phyloP scores from a whole-genome alignment of 2,797 vertebrate species.

The Karalla daura region DNA sequence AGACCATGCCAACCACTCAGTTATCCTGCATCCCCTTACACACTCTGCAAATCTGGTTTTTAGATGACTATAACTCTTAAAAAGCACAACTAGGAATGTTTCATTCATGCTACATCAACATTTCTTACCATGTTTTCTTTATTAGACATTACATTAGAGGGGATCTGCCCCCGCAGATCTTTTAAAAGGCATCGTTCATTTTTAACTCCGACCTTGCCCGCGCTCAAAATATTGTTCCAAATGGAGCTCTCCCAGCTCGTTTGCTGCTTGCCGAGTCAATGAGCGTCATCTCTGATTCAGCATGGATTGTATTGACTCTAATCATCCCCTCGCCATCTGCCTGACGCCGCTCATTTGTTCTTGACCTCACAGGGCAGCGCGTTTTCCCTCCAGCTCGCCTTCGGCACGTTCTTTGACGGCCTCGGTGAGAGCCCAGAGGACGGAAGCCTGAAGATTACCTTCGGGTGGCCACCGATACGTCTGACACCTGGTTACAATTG shows the following conservation, averaged over 20 bases:
- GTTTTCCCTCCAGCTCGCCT: conserved; percentile 12
- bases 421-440: conserved; percentile 3
- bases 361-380: not conserved
- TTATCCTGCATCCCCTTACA: no score
- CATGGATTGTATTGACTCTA: conserved; percentile 19
- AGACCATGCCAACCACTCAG: no score
- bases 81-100: no score
- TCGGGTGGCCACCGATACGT: not conserved
- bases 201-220: not conserved
- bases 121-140: no score
- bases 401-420: not conserved
- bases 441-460: conserved; percentile 9
- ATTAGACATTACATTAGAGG: no score
- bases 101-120: no score
- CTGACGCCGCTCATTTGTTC: conserved; percentile 22
- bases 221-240: no score
- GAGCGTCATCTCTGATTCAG: conserved; percentile 19
- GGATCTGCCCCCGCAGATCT: no score
- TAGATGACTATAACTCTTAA: no score
- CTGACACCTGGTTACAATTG: not conserved
- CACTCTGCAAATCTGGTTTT: no score
- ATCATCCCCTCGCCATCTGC: conserved; percentile 25
- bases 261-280: not conserved
- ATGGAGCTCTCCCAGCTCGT: no score
- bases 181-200: not conserved